Base-by-base conservation (phyloP, 1,140 invertebrate species). In the Zaprionus kolodkinae region DNA sequence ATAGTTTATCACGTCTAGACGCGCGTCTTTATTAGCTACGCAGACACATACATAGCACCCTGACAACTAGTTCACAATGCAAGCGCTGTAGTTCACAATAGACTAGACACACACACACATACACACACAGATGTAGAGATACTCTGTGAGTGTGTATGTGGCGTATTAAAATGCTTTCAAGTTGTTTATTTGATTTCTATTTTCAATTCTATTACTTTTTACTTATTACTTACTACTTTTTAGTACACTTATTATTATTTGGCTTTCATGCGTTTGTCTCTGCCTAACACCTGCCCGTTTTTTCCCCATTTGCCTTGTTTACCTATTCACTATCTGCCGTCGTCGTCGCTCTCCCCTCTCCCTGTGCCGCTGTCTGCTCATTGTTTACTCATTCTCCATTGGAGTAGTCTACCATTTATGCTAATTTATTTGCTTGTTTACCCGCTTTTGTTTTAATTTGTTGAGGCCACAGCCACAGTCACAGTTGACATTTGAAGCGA, bases 391-490 rank as follows among this genome's bases (percentile, higher is more conserved):
- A 69, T 57, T 68, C 63, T 63, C 45, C 62, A 63, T 62, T 40
- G 43, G 38, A 56, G 78, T 63, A 59, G 77, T 87, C 68, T 86
- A 79, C 68, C 83, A 87, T 87, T 86, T 86, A 87, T 86, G 82
- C 82, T 86, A 87, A 86, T 86, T 86, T 86, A 86, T 86, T 87
- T 86, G 84, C 83, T 85, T 86, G 83, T 86, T 86, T 86, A 86
- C 84, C 83, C 76, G 79, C 83, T 87, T 87, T 86, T 86, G 83
- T 86, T 86, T 86, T 86, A 86, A 86, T 87, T 85, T 86, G 83
- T 82, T 87, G 78, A 85, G 84, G 82, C 79, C 79, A 73, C 79
- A 69, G 50, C 68, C 71, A 69, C 27, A 67, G 48, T 64, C 71
- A 43, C 40, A 45, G 72, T 82, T 87, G 83, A 87, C 76, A 86